Base-by-base conservation (phyloP, 2,113 vertebrate species). In the Copsychus sechellarum region DNA sequence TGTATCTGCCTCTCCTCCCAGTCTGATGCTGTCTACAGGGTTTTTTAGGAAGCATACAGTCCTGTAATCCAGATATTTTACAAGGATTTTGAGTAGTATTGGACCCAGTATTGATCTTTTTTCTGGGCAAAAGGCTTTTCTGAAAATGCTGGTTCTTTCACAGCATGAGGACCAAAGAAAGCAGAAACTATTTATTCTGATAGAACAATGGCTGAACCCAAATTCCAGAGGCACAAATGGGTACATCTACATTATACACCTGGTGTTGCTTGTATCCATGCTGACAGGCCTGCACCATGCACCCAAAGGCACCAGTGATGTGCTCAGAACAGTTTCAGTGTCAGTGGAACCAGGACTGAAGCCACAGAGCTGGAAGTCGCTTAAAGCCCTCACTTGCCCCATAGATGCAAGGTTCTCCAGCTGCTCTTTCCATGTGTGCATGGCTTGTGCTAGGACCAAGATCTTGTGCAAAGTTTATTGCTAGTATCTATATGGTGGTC, bases 271-370 rank as follows among this genome's bases (percentile, higher is more conserved):
- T 12, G 19, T n/a, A 13, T 22, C 13, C 57, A 29, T 25, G 7
- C 45, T 65, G 18, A 6, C 43, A 53, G 36, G 25, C 36, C 57
- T 51, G 57, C 33, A 57, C 15, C 48, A n/a, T 9, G 28, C 33
- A 45, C 50, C 23, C 3, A 0, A n/a, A 36, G 28, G 20, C 19
- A 58, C 17, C 16, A 14, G 23, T 31, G 43, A 12, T 34, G 3
- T 31, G 24, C 28, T 79, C 43, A 71, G 50, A 65, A 19, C 23
- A 57, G 16, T n/a, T 72, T 65, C 66, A 50, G 36, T 58, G 24
- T 36, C 9, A 10, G 24, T 31, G n/a, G 24, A 40, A 51, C 8
- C 36, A 45, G 28, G 0, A 0, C 24, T 45, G 33, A 45, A 72
- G 33, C 22, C 51, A 45, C 8, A 58, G 42, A 25, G 23, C 42